Base-by-base conservation (phyloP, 2,888 invertebrate species). In the Platycnemis pennipes region DNA sequence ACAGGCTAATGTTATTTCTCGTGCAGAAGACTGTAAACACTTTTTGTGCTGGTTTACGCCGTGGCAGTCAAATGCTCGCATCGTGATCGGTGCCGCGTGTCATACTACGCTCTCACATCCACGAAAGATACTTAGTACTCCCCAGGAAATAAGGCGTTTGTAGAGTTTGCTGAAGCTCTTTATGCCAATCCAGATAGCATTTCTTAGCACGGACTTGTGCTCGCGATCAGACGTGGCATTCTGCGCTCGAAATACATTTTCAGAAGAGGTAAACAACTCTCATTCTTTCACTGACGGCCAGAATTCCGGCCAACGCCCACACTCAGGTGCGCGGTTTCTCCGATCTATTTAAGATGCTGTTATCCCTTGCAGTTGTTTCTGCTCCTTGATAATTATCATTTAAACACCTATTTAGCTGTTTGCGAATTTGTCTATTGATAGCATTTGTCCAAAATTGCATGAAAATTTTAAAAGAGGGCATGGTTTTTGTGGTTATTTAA, bases 201-300 rank as follows among this genome's bases (percentile, higher is more conserved):
- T 63, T 63, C 63, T n/a, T n/a, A 63, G 63, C 63, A n/a, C 63
- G 63, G n/a, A n/a, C 26, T 63, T 63, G n/a, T 63, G 63, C n/a
- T 26, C 63, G 63, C 63, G 63, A 63, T 22, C 7, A 8, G 63
- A 63, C 63, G 63, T 63, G 63, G 63, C 26, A 63, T 63, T 63
- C 63, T 63, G 63, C 63, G 63, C n/a, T 22, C 63, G 63, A 63
- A 63, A 63, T 63, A 2, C 63, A 63, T n/a, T 26, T 63, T n/a
- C 63, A n/a, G 63, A 63, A 63, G 63, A 63, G 26, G 63, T 63
- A 63, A 63, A 63, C 63, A 63, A 63, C 22, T 26, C 56, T 26
- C n/a, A 26, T 22, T 22, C 63, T 26, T 63, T 63, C n/a, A 63
- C 63, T 26, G 63, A 22, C 63, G 63, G 63, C 63, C 7, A 26